Conservation (phyloP, 1,140 invertebrate species). For the Oreohelix idahoensis region DNA sequence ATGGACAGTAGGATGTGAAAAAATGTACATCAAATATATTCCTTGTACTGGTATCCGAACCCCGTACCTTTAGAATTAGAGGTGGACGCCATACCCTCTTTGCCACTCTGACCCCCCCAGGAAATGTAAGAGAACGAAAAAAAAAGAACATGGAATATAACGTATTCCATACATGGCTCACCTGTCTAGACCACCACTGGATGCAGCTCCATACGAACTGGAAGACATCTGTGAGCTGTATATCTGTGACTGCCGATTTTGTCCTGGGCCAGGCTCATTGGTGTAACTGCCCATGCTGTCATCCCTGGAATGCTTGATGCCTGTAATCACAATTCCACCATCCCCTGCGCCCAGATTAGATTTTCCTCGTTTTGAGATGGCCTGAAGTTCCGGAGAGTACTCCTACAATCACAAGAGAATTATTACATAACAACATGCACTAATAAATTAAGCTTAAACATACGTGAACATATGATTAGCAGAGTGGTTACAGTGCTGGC, state of each 20-base stretch:
- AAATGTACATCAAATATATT: no score
- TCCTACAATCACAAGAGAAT: constrained; percentile 77
- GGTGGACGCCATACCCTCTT: no score
- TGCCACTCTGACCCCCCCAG: no score
- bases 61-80: no score
- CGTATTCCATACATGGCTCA: neutral
- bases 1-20: no score
- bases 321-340: constrained; percentile 89
- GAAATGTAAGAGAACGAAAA: no score
- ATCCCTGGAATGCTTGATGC: constrained; percentile 93
- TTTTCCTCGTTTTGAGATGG: constrained; percentile 85
- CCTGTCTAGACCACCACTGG: constrained; percentile 23
- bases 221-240: constrained; percentile 39
- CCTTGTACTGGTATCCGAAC: no score
- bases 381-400: constrained; percentile 69
- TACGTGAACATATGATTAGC: no score
- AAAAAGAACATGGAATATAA: no score
- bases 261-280: constrained; percentile 37
- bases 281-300: constrained; percentile 72
- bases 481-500: no score
- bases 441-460: no score
- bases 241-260: constrained; percentile 4
- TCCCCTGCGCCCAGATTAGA: constrained; percentile 80
- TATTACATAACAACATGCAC: no score
- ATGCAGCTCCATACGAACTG: constrained; percentile 24